Evolutionary conservation across 2,888 invertebrate genomes (phyloP).

Genomic region (Ctena decussata): DNA sequence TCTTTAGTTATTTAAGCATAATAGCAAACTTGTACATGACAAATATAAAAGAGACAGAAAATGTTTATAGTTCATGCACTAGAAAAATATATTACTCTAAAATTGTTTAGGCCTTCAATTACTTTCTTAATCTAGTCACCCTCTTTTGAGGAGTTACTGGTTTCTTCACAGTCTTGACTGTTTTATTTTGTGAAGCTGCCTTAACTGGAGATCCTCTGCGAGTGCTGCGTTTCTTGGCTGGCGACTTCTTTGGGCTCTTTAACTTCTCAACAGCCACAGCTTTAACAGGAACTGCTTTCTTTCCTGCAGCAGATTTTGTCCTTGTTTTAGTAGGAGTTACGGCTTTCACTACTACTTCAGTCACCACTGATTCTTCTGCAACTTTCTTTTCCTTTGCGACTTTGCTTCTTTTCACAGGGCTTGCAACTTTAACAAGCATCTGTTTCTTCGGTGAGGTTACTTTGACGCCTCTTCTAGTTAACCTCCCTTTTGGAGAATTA

Average conservation of each 20-base stretch:
- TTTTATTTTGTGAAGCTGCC: slow-evolving; percentile 3
- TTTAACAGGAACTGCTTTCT: background rate
- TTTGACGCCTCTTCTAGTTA: background rate
- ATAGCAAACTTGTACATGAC: no score
- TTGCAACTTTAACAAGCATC: no score
- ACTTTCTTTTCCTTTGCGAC: background rate
- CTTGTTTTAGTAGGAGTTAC: background rate
- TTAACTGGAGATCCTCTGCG: background rate
- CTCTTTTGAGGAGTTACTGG: slow-evolving; percentile 48
- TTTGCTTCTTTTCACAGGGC: background rate
- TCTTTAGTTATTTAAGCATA: no score
- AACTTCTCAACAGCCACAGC: background rate
- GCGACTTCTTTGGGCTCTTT: background rate
- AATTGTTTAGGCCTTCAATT: background rate
- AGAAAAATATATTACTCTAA: no score
- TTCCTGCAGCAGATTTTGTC: background rate
- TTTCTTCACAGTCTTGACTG: slow-evolving; percentile 25
- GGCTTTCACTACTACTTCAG: background rate
- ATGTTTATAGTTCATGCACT: no score
- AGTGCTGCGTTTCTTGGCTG: background rate
- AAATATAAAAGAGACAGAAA: no score
- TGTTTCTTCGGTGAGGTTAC: background rate
- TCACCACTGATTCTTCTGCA: background rate
- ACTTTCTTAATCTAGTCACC: slow-evolving; percentile 42
- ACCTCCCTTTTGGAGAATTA: background rate